These are phyloP conservation scores for Antheraea pernyi DNA, from an alignment of 1,140 invertebrate genomes.

Conservation along the genomic window DNA sequence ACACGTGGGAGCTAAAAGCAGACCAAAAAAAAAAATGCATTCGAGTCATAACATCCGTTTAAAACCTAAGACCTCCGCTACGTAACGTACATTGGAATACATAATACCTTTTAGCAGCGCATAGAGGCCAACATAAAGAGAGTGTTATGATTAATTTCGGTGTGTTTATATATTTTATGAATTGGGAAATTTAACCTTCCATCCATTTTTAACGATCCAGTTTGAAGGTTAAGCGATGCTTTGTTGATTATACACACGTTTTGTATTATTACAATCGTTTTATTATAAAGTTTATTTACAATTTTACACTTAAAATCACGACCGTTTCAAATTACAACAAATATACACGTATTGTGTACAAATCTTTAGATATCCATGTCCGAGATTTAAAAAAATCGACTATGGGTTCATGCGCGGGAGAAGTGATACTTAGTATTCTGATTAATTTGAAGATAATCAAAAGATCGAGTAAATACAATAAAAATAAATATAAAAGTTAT, in stretches of 20 bases:
- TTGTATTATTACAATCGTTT: background rate
- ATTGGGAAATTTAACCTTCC: slow-evolving; percentile 1
- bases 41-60: background rate
- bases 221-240: background rate
- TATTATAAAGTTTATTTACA: background rate
- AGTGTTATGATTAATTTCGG: background rate
- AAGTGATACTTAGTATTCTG: no score
- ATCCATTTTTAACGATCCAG: background rate
- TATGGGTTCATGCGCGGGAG: no score
- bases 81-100: background rate
- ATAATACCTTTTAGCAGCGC: background rate
- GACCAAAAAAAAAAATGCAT: background rate
- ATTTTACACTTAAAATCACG: background rate
- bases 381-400: no score
- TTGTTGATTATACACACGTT: background rate
- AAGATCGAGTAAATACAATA: no score
- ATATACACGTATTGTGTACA: background rate
- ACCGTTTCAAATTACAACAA: background rate
- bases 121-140: background rate
- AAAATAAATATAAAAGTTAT: no score
- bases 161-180: background rate
- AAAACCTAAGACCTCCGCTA: background rate
- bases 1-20: background rate
- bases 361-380: background rate
- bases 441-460: no score